Percentiles rank a stretch among this genome's conserved stretches.
phyloP scores from a whole-genome alignment of 2,113 vertebrate species.

The Silurus glanis region DNA sequence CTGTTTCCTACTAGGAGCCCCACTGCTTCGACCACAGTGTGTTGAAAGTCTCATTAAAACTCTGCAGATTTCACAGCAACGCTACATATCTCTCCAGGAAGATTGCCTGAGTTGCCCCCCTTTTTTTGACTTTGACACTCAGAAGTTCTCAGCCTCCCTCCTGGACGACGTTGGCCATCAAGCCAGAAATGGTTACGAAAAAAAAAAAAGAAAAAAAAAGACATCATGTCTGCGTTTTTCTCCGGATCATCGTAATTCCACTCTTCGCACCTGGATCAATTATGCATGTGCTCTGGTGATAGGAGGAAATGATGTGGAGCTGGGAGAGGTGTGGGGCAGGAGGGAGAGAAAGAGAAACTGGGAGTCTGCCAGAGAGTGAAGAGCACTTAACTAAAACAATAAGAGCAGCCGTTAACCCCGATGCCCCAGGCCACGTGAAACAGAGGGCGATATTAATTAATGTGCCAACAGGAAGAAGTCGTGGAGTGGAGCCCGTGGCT shows the following conservation, averaged over 20 bases:
- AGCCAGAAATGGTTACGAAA: conserved; percentile 54
- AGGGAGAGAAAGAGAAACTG: conserved; percentile 29
- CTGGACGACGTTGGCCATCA: not conserved
- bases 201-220: not conserved
- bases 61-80: conserved; percentile 17
- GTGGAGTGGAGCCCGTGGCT: conserved; percentile 43
- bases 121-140: conserved; percentile 19
- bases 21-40: not conserved
- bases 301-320: conserved; percentile 66
- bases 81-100: not conserved
- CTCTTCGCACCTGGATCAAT: conserved; percentile 75
- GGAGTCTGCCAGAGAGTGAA: conserved; percentile 27
- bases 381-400: conserved; percentile 52
- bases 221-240: conserved; percentile 53
- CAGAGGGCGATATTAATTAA: conserved; percentile 53
- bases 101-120: not conserved
- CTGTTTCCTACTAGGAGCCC: not conserved
- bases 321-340: conserved; percentile 40
- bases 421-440: conserved; percentile 45
- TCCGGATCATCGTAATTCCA: conserved; percentile 66
- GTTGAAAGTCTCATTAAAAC: conserved; percentile 11
- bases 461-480: conserved; percentile 38
- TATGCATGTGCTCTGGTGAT: conserved; percentile 72
- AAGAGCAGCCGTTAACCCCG: conserved; percentile 24
- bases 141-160: not conserved